A percentile compares a stretch with the other conserved stretches of the same genome.
Evolutionary conservation across 2,888 invertebrate species (phyloP).

Genomic region (Morinoia aosen): DNA sequence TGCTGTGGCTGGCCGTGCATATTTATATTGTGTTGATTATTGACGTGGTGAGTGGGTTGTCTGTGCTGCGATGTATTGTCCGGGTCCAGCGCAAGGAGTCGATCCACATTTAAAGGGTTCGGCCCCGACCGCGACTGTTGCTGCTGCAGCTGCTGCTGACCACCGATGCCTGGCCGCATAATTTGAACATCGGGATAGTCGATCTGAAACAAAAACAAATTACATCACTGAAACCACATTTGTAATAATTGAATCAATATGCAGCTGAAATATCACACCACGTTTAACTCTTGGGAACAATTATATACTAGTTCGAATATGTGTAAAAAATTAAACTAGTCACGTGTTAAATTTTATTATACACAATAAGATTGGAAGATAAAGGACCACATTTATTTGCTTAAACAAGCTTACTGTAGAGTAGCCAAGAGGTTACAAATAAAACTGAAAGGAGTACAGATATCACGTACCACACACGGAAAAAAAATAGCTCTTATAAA

Average conservation of each 20-base stretch:
- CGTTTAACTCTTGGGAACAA: neutral
- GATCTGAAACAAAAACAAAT: constrained; percentile 76
- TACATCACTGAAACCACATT: neutral
- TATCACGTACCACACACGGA: too few species aligned
- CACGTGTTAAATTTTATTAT: too few species aligned
- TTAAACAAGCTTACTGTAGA: too few species aligned
- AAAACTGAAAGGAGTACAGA: too few species aligned
- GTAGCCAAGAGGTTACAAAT: too few species aligned
- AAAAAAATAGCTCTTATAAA: too few species aligned
- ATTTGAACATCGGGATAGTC: constrained; percentile 79
- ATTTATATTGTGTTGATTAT: constrained; percentile 54
- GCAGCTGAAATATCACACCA: neutral
- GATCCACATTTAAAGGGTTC: constrained; percentile 70
- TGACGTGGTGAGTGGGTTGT: constrained; percentile 59
- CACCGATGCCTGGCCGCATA: constrained; percentile 70
- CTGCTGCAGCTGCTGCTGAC: constrained; percentile 74
- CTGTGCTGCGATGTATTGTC: constrained; percentile 67
- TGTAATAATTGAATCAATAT: neutral
- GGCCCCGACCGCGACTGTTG: constrained; percentile 62
- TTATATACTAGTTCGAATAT: too few species aligned
- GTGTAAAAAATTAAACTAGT: too few species aligned
- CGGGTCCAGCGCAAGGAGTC: constrained; percentile 70
- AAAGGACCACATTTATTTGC: too few species aligned
- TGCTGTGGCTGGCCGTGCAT: constrained; percentile 46
- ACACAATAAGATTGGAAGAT: too few species aligned